phyloP scores from a whole-genome alignment of 2,888 invertebrate genomes.

The Amorpha juglandis region DNA sequence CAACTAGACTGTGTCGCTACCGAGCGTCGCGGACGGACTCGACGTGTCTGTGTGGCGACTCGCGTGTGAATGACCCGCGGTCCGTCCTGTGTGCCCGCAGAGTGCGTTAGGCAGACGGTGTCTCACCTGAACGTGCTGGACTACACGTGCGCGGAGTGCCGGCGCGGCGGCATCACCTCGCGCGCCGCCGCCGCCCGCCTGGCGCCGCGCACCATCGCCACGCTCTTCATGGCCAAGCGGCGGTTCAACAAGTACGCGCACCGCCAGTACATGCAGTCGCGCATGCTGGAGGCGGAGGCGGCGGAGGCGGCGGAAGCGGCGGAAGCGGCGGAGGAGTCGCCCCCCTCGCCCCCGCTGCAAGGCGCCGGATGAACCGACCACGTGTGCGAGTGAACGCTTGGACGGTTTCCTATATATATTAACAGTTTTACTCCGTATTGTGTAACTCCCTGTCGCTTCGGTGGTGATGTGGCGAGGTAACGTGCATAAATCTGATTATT shows the following conservation, averaged over 20 bases:
- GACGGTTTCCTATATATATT: slow-evolving; percentile 42
- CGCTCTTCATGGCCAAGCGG: slow-evolving; percentile 82
- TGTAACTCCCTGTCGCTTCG: slow-evolving; percentile 75
- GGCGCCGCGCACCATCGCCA: slow-evolving; percentile 80
- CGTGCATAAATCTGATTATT: slow-evolving; percentile 82
- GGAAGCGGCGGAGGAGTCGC: slow-evolving; percentile 35
- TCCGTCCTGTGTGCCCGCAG: slow-evolving; percentile 48
- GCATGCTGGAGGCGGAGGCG: slow-evolving; percentile 39
- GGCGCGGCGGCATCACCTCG: slow-evolving; percentile 80
- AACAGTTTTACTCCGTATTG: slow-evolving; percentile 51
- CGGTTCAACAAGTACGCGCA: slow-evolving; percentile 83
- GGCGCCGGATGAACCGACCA: slow-evolving; percentile 31
- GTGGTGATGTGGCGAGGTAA: slow-evolving; percentile 75
- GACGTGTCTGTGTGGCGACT: background rate
- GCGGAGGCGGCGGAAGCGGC: slow-evolving; percentile 37
- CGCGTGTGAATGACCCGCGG: background rate
- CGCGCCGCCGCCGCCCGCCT: slow-evolving; percentile 78
- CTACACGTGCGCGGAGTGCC: slow-evolving; percentile 80
- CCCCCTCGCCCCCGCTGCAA: slow-evolving; percentile 35
- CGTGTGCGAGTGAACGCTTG: slow-evolving; percentile 1
- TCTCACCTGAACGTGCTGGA: slow-evolving; percentile 72
- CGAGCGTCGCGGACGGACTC: slow-evolving; percentile 15
- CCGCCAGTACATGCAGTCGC: slow-evolving; percentile 73
- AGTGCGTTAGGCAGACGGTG: slow-evolving; percentile 79
- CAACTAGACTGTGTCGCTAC: no score